These are phyloP conservation scores for Pleuronectes platessa DNA, from an alignment of 2,113 vertebrate species.

Conservation along the genomic window DNA sequence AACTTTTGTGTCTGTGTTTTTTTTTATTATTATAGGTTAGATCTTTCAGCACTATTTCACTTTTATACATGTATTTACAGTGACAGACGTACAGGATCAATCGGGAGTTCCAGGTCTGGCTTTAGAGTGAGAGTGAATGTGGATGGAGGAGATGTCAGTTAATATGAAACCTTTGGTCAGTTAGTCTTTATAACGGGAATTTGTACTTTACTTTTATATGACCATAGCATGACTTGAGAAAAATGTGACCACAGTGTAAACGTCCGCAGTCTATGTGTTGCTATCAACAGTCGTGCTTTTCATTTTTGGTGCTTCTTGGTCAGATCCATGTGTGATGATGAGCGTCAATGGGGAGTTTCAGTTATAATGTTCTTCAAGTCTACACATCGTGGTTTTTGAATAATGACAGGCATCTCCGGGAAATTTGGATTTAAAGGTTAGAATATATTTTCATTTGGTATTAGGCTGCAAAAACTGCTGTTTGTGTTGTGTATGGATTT, in stretches of 20 bases:
- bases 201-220: not conserved
- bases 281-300: too few relatives aligned
- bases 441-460: not conserved
- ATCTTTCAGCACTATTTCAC: not conserved
- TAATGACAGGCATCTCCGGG: not conserved
- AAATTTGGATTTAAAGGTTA: not conserved
- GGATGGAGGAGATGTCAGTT: not conserved
- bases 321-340: not conserved
- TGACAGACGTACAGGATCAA: not conserved
- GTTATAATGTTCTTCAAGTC: not conserved
- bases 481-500: not conserved
- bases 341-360: not conserved
- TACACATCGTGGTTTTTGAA: not conserved
- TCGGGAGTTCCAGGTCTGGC: not conserved
- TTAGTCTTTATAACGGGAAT: not conserved
- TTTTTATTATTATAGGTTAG: not conserved
- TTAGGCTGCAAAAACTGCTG: not conserved
- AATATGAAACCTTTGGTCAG: not conserved
- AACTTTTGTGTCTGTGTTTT: not conserved
- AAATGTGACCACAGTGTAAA: not conserved
- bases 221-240: not conserved
- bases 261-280: too few relatives aligned
- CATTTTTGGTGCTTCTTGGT: too few relatives aligned
- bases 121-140: not conserved
- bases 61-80: not conserved